Base-by-base conservation (phyloP, 1,140 invertebrate genomes). In the Diachasma alloeum region DNA sequence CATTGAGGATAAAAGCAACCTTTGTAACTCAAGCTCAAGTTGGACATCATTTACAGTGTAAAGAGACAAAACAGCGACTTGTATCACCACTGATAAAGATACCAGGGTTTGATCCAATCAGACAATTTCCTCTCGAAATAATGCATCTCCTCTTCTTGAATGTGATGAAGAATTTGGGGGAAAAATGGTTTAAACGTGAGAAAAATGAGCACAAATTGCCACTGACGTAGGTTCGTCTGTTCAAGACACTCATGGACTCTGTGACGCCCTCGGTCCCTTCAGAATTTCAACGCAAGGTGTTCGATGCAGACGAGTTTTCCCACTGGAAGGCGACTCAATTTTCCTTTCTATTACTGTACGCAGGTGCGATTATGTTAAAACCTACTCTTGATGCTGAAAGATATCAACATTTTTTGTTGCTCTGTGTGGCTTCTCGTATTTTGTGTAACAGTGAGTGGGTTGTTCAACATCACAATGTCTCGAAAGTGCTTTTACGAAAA, bases 271-370 rank as follows among this genome's bases (percentile, higher is more conserved):
- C 1, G n/a, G 56, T 59, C 19, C 19, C 72, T 31, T 13, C 9
- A 26, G 74, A 76, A 36, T 76, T 76, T 76, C 74, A 76, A 53
- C 42, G 74, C 2, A 76, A 76, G 10, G 48, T 0, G 4, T 37
- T 44, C 26, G 22, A 68, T 24, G n/a, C 26, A 4, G 2, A 46
- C 17, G 44, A 69, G 3, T 4, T 76, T 8, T 5, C 42, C 2
- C n/a, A 24, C 0, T 76, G 66, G 74, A 46, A 76, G 19, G 74
- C 66, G n/a, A 69, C 66, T 0, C 63, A 76, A 19, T 76, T 11
- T 39, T n/a, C 66, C 10, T 76, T 76, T 69, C 19, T 76, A 22
- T 31, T 76, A 22, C 26, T 76, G 17, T 76, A 76, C 56, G 19
- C 15, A 9, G 66, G 66, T 6, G 31, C 46, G 1, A 42, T 73